Evolutionary conservation across 2,797 vertebrate species (phyloP).

Genomic region (Rhinoraja longicauda): DNA sequence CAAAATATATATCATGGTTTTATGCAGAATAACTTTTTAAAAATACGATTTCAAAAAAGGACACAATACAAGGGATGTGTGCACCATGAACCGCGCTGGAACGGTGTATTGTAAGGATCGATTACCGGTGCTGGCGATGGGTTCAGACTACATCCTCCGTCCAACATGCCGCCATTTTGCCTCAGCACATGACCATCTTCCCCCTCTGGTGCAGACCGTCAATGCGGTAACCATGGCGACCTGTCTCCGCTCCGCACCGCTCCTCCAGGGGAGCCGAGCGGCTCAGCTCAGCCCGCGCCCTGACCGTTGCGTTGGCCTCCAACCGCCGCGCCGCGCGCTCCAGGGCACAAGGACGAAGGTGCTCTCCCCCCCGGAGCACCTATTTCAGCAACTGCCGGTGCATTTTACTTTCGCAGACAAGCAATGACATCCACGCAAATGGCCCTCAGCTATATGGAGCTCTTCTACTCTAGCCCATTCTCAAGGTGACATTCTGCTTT

Average conservation of each 20-base stretch:
- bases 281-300: constrained; percentile 35
- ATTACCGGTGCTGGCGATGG: neutral
- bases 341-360: neutral
- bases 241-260: neutral
- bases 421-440: neutral
- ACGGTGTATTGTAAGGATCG: neutral
- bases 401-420: neutral
- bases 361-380: neutral
- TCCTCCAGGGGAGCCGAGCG: neutral
- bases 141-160: constrained; percentile 42
- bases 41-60: neutral
- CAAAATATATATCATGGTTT: neutral
- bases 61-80: neutral
- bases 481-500: neutral
- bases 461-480: neutral
- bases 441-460: neutral
- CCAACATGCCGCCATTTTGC: constrained; percentile 51
- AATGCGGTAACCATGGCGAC: constrained; percentile 52
- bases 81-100: neutral
- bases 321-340: neutral
- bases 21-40: neutral
- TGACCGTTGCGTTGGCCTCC: neutral
- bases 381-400: neutral
- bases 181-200: constrained; percentile 49
- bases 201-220: constrained; percentile 41